Percentiles rank a stretch among this genome's conserved stretches.
phyloP scores from a whole-genome alignment of 2,888 invertebrate species.

The Baronia brevicornis region DNA sequence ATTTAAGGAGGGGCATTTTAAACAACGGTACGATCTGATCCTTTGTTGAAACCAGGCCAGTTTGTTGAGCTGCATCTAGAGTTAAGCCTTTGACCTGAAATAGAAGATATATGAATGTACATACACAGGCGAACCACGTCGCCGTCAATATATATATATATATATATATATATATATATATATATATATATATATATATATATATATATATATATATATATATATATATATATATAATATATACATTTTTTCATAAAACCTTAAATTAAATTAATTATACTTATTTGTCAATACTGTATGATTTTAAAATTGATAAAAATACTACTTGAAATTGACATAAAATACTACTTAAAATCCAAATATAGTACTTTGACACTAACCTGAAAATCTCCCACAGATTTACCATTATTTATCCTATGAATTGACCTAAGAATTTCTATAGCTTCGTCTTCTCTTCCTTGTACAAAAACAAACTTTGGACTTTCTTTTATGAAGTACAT shows the following conservation, averaged over 20 bases:
- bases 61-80: slow-evolving; percentile 33
- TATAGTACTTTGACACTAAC: slow-evolving; percentile 35
- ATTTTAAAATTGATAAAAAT: too few relatives aligned
- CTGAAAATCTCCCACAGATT: slow-evolving; percentile 30
- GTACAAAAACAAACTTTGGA: slow-evolving; percentile 81
- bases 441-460: slow-evolving; percentile 73
- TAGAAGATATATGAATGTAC: slow-evolving; percentile 13
- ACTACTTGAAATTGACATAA: background rate
- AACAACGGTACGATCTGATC: slow-evolving; percentile 68
- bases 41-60: slow-evolving; percentile 27
- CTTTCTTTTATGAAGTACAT: slow-evolving; percentile 80
- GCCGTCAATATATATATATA: too few relatives aligned
- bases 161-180: too few relatives aligned
- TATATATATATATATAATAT: too few relatives aligned
- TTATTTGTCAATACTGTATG: too few relatives aligned
- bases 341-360: background rate
- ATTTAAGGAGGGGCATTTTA: slow-evolving; percentile 61
- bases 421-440: slow-evolving; percentile 50
- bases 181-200: too few relatives aligned
- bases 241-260: too few relatives aligned
- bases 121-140: too few relatives aligned
- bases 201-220: too few relatives aligned
- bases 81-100: slow-evolving; percentile 32
- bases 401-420: slow-evolving; percentile 38
- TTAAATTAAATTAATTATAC: too few relatives aligned